These are phyloP conservation scores for Triops longicaudatus DNA, from an alignment of 1,140 invertebrate genomes.

Conservation along the genomic window DNA sequence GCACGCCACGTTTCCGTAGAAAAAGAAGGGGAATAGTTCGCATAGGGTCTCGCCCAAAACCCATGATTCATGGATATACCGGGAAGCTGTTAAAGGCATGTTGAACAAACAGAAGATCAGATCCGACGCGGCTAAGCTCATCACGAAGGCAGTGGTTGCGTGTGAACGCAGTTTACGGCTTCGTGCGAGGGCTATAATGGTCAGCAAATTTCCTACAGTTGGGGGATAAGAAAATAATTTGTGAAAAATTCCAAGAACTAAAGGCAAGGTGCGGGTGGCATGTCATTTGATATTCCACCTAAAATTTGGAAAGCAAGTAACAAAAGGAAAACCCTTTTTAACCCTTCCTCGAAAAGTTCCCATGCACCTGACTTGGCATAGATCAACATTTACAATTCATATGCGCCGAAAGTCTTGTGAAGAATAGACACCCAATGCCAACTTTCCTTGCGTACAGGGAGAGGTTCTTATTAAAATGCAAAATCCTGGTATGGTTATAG, in stretches of 20 bases:
- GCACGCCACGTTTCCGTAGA: conserved; percentile 80
- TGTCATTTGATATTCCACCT: background rate
- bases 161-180: conserved; percentile 66
- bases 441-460: background rate
- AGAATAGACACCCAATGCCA: background rate
- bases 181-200: conserved; percentile 61
- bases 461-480: background rate
- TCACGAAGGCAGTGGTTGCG: conserved; percentile 77
- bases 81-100: conserved; percentile 69
- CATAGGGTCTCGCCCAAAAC: conserved; percentile 67
- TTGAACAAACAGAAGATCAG: conserved; percentile 75
- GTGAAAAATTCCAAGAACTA: background rate
- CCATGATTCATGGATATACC: conserved; percentile 73
- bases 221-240: conserved; percentile 20
- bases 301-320: background rate
- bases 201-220: conserved; percentile 67
- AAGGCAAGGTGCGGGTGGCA: background rate
- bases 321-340: background rate
- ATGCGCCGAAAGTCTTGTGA: background rate
- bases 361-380: background rate
- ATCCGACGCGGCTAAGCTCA: conserved; percentile 75
- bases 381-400: conserved; percentile 4
- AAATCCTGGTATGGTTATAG: background rate
- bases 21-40: conserved; percentile 75
- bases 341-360: background rate